Base-by-base conservation (phyloP, 2,797 vertebrate species). In the Pogoniulus pusillus region DNA sequence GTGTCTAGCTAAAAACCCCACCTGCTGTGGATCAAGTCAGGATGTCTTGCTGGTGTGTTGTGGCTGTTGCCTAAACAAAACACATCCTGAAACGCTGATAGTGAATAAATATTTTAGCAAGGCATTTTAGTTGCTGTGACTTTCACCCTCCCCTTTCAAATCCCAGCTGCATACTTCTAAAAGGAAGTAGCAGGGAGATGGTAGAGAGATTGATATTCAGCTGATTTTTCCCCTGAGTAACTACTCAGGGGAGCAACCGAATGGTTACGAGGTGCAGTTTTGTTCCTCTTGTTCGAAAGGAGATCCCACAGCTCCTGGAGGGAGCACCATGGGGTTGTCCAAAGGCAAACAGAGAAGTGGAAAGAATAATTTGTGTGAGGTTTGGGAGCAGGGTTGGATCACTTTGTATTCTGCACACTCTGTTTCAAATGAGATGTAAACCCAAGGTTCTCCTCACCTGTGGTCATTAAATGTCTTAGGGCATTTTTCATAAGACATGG, bases 391-490 rank as follows among this genome's bases (percentile, higher is more conserved):
- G n/a, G 34, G 9, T 12, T 20, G 68, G 15, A 41, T 65, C 10
- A 0, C 54, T 90, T 82, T 59, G 4, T 78, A 57, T 72, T 90
- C 90, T 16, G 19, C 10, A 0, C 9, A 32, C 59, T 95, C 16
- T 1, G 14, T 87, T 92, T 82, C 78, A 96, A 66, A 92, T 57
- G 86, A 93, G 85, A 60, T 81, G 66, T 86, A 89, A 94, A 94
- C 79, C 4, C 3, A 30, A 82, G 88, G 24, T 90, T 77, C 75
- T 78, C 43, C 66, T 88, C 87, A 78, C 90, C 84, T 91, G 88
- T 32, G 72, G 94, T 87, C 93, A 91, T 95, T 96, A 95, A 89
- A 81, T 41, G 45, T 39, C 93, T 95, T 57, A 80, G 6, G 53
- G 85, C 76, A 65, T 93, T 88, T 91, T 94, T 92, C 55, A 16